Base-by-base conservation (phyloP, 1,140 invertebrate species). In the Nautilus pompilius region DNA sequence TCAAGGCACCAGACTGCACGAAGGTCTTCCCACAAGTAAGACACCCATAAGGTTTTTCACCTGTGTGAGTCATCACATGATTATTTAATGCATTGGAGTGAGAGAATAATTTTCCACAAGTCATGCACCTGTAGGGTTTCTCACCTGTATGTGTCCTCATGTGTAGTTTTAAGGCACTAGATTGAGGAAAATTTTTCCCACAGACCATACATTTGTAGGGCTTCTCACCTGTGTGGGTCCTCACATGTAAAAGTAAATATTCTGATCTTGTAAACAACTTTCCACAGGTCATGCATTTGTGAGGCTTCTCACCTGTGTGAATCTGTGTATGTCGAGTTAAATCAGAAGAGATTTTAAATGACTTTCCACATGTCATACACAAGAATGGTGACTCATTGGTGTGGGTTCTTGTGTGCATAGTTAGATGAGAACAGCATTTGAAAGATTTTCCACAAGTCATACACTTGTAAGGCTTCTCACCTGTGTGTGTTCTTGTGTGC, bases 221-320 rank as follows among this genome's bases (percentile, higher is more conserved):
- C 46, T 86, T 85, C 87, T 95, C 93, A 88, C 36, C 36, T 15
- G 36, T 15, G 36, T 41, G 36, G 36, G n/a, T 41, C 78, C 91
- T 88, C 68, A 89, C 83, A 86, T 74, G 90, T 87, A 85, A 90
- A 89, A 79, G 89, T 85, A 85, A 89, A 80, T 93, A 93, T 76
- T 93, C 92, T 76, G 93, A 92, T 32, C 91, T 85, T 59, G 92
- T 93, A 79, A 96, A 95, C 78, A 91, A 89, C 45, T 91, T 90
- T 5, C 92, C 93, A 80, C 93, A 95, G 34, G 63, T 53, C 22
- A 67, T 56, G 64, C 71, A 71, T 26, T 56, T 30, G 36, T 94
- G 46, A 32, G 93, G 91, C 93, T 85, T 96, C 59, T 82, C 93
- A 13, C 45, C 45, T 46, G 45, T 46, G 13, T 46, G 45, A 4